Base-by-base conservation (phyloP, 2,888 invertebrate species). In the Sympetrum striolatum region DNA sequence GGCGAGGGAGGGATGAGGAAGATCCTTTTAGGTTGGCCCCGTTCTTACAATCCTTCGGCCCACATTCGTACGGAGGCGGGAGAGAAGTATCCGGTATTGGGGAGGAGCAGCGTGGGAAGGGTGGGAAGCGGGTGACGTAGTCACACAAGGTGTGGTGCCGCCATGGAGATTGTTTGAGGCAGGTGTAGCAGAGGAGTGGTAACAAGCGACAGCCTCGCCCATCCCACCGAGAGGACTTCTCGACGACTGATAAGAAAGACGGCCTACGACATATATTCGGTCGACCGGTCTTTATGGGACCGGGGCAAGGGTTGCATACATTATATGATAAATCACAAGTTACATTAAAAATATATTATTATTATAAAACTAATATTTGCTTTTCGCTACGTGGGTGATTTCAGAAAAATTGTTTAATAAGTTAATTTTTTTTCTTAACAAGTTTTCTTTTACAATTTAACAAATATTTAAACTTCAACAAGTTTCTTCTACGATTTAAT, bases 1-100 rank as follows among this genome's bases (percentile, higher is more conserved):
- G 10, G 64, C 64, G 25, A 18, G 14, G 25, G 64, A 22, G 25
- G 25, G 60, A 10, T 18, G 44, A 81, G 81, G 39, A 25, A 81
- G 39, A 81, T 81, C 81, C 81, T 81, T 25, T 81, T 48, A n/a
- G 44, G 48, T 81, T 48, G 39, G 48, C 39, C 81, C 48, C 48
- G 39, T 35, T 81, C 81, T 81, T 81, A 81, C 81, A 15, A 44
- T 81, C n/a, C 81, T 48, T 25, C 81, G 48, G 39, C 81, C 73
- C 73, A 73, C 73, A 73, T 73, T 73, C 73, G 73, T 14, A 31
- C 25, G 73, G 35, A 37, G 80, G n/a, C 6, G 8, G 80, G 37
- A 80, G 80, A 80, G 53, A 18, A 18, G 53, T 53, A 53, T 53
- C 53, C 53, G 53, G 53, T 53, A 53, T 53, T 53, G 53, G 25